Evolutionary conservation across 2,113 vertebrate genomes (phyloP).

Genomic region (Bufo gargarizans): DNA sequence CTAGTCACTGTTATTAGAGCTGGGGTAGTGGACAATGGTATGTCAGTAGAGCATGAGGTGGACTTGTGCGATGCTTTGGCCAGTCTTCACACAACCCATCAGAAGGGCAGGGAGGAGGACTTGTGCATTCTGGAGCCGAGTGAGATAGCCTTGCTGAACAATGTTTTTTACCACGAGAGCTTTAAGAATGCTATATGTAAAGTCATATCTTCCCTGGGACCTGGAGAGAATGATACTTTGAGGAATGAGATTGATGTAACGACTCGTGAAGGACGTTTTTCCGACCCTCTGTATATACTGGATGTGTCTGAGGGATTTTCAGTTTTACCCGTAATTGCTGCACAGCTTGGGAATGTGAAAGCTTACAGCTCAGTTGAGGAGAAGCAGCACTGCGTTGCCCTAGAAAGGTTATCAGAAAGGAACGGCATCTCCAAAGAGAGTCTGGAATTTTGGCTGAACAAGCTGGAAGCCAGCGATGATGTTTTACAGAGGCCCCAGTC

Average conservation of each 20-base stretch:
- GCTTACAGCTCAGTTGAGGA: constrained; percentile 94
- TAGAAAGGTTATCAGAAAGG: constrained; percentile 78
- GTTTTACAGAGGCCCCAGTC: constrained; percentile 86
- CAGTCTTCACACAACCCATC: constrained; percentile 80
- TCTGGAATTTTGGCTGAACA: constrained; percentile 91
- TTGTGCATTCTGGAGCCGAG: constrained; percentile 84
- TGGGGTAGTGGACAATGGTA: constrained; percentile 61
- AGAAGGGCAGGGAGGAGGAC: constrained; percentile 63
- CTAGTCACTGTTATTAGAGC: constrained; percentile 72
- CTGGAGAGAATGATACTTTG: constrained; percentile 60
- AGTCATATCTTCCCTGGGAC: constrained; percentile 76
- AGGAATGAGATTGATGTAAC: constrained; percentile 59
- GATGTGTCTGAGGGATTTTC: constrained; percentile 98
- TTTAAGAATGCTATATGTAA: constrained; percentile 82
- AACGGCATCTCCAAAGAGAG: constrained; percentile 79
- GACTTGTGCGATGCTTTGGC: constrained; percentile 90
- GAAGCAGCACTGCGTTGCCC: constrained; percentile 81
- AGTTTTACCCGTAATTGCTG: constrained; percentile 86
- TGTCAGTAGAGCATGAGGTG: constrained; percentile 75
- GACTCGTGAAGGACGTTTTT: not conserved
- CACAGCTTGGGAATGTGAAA: constrained; percentile 81
- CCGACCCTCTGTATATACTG: constrained; percentile 81
- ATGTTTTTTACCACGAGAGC: constrained; percentile 80
- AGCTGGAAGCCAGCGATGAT: constrained; percentile 83
- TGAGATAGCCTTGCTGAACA: constrained; percentile 91